Conservation (phyloP, 2,888 invertebrate species). For the Drosophila neoperkinsi region DNA sequence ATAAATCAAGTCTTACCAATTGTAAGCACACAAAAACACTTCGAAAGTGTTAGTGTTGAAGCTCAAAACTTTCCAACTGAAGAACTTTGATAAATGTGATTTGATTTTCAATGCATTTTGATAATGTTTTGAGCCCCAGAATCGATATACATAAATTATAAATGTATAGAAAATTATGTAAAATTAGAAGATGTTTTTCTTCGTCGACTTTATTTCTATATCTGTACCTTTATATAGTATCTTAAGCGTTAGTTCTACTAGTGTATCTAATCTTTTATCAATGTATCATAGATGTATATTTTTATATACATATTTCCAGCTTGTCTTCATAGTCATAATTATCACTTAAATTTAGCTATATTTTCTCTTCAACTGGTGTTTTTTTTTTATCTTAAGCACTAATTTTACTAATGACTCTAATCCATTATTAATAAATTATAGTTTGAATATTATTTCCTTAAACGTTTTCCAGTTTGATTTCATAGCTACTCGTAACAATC, state of each 20-base stretch:
- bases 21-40: background rate
- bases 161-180: background rate
- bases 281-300: background rate
- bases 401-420: background rate
- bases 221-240: background rate
- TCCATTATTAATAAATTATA: background rate
- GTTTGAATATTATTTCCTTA: background rate
- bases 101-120: background rate
- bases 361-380: background rate
- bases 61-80: background rate
- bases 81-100: background rate
- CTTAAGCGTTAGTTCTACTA: background rate
- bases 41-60: background rate
- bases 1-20: background rate
- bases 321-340: background rate
- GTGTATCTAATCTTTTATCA: background rate
- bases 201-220: background rate
- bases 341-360: background rate
- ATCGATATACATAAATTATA: background rate
- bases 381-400: background rate
- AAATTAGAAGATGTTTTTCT: background rate
- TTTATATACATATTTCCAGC: background rate
- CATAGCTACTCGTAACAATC: background rate
- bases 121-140: no score
- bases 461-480: background rate